These are phyloP conservation scores for Epistrophe grossulariae DNA, from an alignment of 2,888 invertebrate genomes.

Conservation along the genomic window DNA sequence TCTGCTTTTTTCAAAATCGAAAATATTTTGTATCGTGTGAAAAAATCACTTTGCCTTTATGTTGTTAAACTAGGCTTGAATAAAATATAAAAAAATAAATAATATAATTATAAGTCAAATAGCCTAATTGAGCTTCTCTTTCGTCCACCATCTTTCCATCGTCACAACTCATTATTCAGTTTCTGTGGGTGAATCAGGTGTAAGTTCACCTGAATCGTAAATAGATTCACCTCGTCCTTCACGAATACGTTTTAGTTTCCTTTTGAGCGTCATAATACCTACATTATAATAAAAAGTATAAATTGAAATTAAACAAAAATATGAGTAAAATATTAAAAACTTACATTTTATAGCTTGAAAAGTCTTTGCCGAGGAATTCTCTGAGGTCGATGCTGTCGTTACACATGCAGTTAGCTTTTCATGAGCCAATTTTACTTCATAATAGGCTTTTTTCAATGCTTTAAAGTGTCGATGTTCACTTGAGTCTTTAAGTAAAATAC, in stretches of 20 bases:
- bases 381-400: constrained; percentile 76
- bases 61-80: background rate
- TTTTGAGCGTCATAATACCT: constrained; percentile 83
- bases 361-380: constrained; percentile 81
- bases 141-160: background rate
- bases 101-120: constrained; percentile 49
- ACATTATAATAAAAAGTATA: constrained; percentile 12
- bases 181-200: constrained; percentile 65
- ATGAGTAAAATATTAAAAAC: constrained; percentile 9
- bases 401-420: constrained; percentile 79
- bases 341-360: constrained; percentile 84
- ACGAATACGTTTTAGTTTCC: constrained; percentile 83
- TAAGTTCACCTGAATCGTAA: constrained; percentile 79
- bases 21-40: background rate
- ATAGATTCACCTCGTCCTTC: constrained; percentile 82
- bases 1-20: too few species aligned
- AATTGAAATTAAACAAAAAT: background rate
- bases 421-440: constrained; percentile 82
- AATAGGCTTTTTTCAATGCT: constrained; percentile 81
- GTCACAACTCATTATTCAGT: constrained; percentile 22
- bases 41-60: background rate
- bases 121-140: constrained; percentile 45
- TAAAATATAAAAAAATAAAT: constrained; percentile 30
- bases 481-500: constrained; percentile 82
- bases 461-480: constrained; percentile 83